A percentile compares a stretch with the other conserved stretches of the same genome.
Conservation (phyloP, 1,140 invertebrate species). For the Samia ricini region DNA sequence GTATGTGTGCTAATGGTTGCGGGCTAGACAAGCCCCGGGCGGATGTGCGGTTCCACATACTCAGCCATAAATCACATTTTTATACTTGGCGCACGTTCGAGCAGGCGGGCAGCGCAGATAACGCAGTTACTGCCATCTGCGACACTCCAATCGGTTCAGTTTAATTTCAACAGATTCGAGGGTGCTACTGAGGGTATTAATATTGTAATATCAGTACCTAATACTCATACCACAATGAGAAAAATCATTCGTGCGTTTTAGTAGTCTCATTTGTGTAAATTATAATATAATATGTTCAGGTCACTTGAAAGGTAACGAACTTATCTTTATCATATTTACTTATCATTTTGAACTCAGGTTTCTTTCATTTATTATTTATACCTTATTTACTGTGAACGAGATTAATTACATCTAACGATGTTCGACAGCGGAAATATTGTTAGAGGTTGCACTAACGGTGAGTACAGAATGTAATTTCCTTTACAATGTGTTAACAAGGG, state of each 20-base stretch:
- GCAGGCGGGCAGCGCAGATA: slow-evolving; percentile 34
- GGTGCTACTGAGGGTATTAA: slow-evolving; percentile 47
- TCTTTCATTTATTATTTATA: background rate
- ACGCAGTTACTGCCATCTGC: slow-evolving; percentile 65
- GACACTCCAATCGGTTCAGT: slow-evolving; percentile 56
- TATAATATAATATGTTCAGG: no score
- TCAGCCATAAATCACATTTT: slow-evolving; percentile 65
- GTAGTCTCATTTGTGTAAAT: no score
- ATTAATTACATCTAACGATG: slow-evolving; percentile 31
- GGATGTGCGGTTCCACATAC: slow-evolving; percentile 49
- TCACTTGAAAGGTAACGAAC: no score
- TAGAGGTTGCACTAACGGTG: slow-evolving; percentile 36
- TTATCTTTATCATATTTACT: no score
- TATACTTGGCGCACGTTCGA: slow-evolving; percentile 56
- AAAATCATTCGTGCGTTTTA: background rate
- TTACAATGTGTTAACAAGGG: slow-evolving; percentile 74
- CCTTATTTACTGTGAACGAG: background rate
- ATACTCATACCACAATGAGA: slow-evolving; percentile 11
- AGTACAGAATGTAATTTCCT: slow-evolving; percentile 74
- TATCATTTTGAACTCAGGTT: background rate
- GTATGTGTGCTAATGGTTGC: slow-evolving; percentile 36
- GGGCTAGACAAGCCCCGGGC: slow-evolving; percentile 26
- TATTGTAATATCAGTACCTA: slow-evolving; percentile 37
- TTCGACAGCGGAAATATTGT: slow-evolving; percentile 65
- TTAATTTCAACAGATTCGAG: slow-evolving; percentile 61